Evolutionary conservation across 2,113 vertebrate genomes (phyloP).

Genomic region (Calidris pygmaea): DNA sequence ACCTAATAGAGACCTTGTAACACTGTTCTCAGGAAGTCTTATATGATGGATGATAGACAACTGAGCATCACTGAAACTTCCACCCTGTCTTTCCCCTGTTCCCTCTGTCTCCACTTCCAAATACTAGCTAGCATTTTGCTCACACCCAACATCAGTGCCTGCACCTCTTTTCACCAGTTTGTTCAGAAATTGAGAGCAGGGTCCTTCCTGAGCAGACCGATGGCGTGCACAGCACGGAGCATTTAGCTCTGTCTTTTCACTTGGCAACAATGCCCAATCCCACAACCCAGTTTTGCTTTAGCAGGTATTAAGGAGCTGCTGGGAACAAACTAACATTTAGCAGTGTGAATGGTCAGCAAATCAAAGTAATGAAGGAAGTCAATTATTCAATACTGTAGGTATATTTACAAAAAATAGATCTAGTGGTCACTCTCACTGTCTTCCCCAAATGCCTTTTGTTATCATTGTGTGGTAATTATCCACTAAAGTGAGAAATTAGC

Average conservation of each 20-base stretch:
- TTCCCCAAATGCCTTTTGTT: slow-evolving; percentile 9
- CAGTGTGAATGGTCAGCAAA: not conserved
- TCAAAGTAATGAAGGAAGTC: not conserved
- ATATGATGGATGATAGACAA: not conserved
- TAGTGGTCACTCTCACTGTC: slow-evolving; percentile 8
- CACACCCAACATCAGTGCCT: not conserved
- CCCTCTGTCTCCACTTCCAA: not conserved
- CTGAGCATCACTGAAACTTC: not conserved
- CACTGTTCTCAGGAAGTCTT: not conserved
- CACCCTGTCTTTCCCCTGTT: not conserved
- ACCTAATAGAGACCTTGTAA: not conserved
- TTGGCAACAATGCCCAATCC: not conserved
- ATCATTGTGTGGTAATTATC: not conserved
- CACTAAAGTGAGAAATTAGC: not conserved
- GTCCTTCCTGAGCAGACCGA: not conserved
- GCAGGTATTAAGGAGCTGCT: not conserved
- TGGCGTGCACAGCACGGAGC: not conserved
- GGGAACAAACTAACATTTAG: not conserved
- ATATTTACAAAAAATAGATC: slow-evolving; percentile 24
- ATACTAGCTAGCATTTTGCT: not conserved
- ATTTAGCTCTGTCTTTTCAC: not conserved
- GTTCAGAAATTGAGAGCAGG: not conserved
- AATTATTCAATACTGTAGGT: not conserved
- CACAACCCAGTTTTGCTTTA: not conserved
- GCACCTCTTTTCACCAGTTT: not conserved